A percentile compares a stretch with the other conserved stretches of the same genome.
These are phyloP conservation scores for Apoderus coryli DNA, from an alignment of 2,888 invertebrate species.

Conservation along the genomic window DNA sequence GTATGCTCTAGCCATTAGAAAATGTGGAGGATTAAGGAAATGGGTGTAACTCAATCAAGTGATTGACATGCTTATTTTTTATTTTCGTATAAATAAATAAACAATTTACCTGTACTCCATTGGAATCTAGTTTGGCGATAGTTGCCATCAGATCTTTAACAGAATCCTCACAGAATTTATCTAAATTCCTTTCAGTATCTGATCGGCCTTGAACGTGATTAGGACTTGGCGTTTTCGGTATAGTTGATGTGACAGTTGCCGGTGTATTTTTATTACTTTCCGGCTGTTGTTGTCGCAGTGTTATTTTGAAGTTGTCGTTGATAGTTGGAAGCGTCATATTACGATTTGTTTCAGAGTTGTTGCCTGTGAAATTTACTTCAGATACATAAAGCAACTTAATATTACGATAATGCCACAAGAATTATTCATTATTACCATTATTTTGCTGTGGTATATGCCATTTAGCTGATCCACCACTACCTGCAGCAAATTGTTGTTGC, in stretches of 20 bases:
- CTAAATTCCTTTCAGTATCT: constrained; percentile 52
- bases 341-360: constrained; percentile 16
- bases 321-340: constrained; percentile 27
- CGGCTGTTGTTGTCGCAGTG: constrained; percentile 35
- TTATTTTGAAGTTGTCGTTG: constrained; percentile 54
- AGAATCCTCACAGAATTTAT: constrained; percentile 72
- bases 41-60: too few relatives aligned
- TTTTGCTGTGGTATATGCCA: constrained; percentile 63
- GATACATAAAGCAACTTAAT: too few relatives aligned
- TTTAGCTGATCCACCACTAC: constrained; percentile 30
- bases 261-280: constrained; percentile 24
- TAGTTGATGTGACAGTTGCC: constrained; percentile 56
- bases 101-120: constrained; percentile 74
- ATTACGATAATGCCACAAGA: too few relatives aligned
- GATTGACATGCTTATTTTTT: too few relatives aligned
- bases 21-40: too few relatives aligned
- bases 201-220: constrained; percentile 39
- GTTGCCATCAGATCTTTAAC: constrained; percentile 78
- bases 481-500: too few relatives aligned
- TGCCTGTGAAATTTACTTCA: too few relatives aligned
- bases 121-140: constrained; percentile 74
- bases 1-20: too few relatives aligned
- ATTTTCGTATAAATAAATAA: too few relatives aligned
- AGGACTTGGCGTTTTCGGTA: constrained; percentile 75
- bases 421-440: too few relatives aligned